Evolutionary conservation across 2,888 invertebrate species (phyloP).

Genomic region (Noctua comes): DNA sequence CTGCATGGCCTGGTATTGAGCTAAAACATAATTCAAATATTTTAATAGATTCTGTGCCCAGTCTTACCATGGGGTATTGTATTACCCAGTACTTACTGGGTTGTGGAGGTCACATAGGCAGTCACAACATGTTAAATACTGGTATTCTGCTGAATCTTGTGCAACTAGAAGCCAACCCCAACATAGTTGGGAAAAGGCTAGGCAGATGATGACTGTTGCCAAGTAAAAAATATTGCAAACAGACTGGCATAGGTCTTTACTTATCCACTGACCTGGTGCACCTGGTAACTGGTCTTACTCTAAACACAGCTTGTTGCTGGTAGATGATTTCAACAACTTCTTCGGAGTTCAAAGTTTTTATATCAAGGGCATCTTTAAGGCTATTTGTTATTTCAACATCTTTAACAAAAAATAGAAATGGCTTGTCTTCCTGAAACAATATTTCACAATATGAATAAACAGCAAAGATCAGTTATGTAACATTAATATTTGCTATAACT

Average conservation of each 20-base stretch:
- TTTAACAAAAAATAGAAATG: constrained; percentile 97
- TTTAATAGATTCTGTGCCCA: neutral
- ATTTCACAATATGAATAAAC: neutral
- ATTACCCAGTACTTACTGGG: neutral
- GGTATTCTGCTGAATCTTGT: neutral
- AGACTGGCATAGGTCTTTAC: neutral
- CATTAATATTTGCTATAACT: neutral
- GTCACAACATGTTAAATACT: neutral
- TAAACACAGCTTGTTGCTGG: constrained; percentile 99
- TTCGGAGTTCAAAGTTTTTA: constrained; percentile 93
- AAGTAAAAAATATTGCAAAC: neutral
- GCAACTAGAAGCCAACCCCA: neutral
- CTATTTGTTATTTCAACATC: constrained; percentile 95
- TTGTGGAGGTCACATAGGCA: neutral
- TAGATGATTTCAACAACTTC: constrained; percentile 97
- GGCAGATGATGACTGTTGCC: neutral
- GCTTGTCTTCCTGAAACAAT: constrained; percentile 92
- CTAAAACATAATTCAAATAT: constrained; percentile 84
- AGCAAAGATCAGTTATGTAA: neutral
- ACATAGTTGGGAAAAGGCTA: neutral
- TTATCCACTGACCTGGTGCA: constrained; percentile 93
- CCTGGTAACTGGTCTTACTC: constrained; percentile 97
- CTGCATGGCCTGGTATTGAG: constrained; percentile 98
- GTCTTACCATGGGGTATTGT: neutral
- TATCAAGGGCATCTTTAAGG: constrained; percentile 93